Evolutionary conservation across 2,888 invertebrate species (phyloP), one percentile per base, ranked within the genome.

Genomic region (Argyresthia goedartella): DNA sequence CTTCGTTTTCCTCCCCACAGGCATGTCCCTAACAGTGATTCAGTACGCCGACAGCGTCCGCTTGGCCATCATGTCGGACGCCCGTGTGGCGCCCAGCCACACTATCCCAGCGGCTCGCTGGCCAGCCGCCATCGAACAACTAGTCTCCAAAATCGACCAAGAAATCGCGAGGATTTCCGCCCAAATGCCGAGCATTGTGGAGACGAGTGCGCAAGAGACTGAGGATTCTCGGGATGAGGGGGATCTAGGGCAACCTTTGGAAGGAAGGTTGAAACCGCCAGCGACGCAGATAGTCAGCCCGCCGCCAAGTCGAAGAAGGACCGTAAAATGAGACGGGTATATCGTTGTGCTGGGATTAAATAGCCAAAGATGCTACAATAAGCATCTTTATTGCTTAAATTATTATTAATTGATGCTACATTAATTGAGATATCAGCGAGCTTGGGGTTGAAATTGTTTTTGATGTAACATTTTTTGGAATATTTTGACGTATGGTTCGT

Each of bases 51-150:
- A 89, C 59, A 86, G 88, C 1, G 88, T 92, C 1, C 88, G 90
- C 1, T 71, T 93, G 7, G 90, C 90, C 1, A 91, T 93, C 8
- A 93, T 93, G 92, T 88, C 90, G 1, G 93, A 93, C 67, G 89
- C 92, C 0, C 87, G 91, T 11, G 76, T 93, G n/a, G 88, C 89
- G 0, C 93, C 92, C 0, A 85, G 89, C 14, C 92, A 93, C 74
- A 71, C 76, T 1, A 72, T 88, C 47, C 84, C 91, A 0, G 88
- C 89, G 6, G 56, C 67, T 1, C 73, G 87, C 10, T 87, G 87
- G 87, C 63, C 84, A 0, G 59, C 64, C 4, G 77, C 73, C 11
- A 61, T 82, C n/a, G 76, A 81, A n/a, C 78, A 80, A 35, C 62
- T 85, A 1, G 64, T 82, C 53, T 57, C 65, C 7, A 80, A 73